Conservation (phyloP, 2,888 invertebrate species). For the Drosophila picticornis region DNA sequence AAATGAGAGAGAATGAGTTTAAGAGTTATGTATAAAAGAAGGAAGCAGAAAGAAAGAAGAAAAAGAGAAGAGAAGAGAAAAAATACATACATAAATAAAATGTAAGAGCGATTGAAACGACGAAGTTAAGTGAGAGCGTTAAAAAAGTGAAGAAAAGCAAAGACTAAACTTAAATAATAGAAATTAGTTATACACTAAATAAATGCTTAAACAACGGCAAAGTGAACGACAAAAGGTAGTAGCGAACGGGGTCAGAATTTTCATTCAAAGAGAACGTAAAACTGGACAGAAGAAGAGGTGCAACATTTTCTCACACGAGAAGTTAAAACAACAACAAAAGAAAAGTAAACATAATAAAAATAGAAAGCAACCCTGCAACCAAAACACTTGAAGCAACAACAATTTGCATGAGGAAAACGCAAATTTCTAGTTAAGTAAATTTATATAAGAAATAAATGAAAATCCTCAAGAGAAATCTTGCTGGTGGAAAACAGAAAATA, state of each 20-base stretch:
- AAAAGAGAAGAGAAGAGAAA: slow-evolving; percentile 35
- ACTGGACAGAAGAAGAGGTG: slow-evolving; percentile 20
- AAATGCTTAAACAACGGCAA: slow-evolving; percentile 46
- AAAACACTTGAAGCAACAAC: slow-evolving; percentile 30
- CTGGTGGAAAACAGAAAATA: slow-evolving; percentile 19
- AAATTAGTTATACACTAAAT: slow-evolving; percentile 70
- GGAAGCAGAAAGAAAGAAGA: slow-evolving; percentile 26
- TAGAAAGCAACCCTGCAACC: slow-evolving; percentile 13
- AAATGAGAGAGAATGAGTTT: slow-evolving; percentile 29
- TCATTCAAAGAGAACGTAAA: slow-evolving; percentile 23
- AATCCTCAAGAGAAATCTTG: slow-evolving; percentile 19
- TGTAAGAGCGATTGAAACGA: slow-evolving; percentile 23
- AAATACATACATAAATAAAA: slow-evolving; percentile 48
- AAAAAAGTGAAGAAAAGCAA: slow-evolving; percentile 73
- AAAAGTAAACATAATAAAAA: slow-evolving; percentile 3
- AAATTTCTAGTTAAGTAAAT: slow-evolving; percentile 44
- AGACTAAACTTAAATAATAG: slow-evolving; percentile 77
- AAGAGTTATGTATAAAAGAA: slow-evolving; percentile 57
- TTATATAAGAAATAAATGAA: slow-evolving; percentile 22
- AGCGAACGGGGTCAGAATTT: slow-evolving; percentile 14
- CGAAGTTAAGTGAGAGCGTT: slow-evolving; percentile 43
- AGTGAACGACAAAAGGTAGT: slow-evolving; percentile 20
- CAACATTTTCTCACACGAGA: slow-evolving; percentile 13
- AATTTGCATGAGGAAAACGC: slow-evolving; percentile 21
- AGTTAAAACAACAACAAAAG: slow-evolving; percentile 3